A percentile compares a stretch with the other conserved stretches of the same genome.
Evolutionary conservation across 64 coral and sea anemone genomes (phyloP).

Genomic region (Montipora cactus): DNA sequence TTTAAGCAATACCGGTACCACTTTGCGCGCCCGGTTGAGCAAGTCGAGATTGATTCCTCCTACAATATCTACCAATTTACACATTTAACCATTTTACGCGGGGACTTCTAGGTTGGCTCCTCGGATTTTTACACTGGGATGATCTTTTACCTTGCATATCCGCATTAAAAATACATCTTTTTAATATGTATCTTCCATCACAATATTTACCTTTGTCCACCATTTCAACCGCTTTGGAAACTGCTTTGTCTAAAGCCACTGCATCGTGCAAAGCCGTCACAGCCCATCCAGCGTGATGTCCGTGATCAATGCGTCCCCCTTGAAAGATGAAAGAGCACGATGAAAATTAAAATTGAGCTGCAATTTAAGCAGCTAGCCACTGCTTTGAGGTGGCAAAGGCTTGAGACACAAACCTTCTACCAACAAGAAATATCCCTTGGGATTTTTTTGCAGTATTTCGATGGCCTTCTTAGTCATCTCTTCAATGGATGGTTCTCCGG

Average conservation of each 20-base stretch:
- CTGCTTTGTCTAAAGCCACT: constrained; percentile 79
- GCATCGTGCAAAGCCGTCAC: constrained; percentile 74
- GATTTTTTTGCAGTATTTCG: constrained; percentile 87
- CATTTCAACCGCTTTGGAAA: constrained; percentile 44
- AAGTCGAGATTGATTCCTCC: too few species aligned
- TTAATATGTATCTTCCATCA: too few species aligned
- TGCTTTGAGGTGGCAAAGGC: not conserved
- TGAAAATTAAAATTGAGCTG: not conserved
- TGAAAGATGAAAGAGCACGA: not conserved
- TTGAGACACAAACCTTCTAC: constrained; percentile 73
- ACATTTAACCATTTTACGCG: too few species aligned
- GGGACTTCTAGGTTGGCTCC: too few species aligned
- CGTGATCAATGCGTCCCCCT: constrained; percentile 93
- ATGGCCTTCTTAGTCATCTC: constrained; percentile 96
- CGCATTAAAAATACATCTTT: too few species aligned
- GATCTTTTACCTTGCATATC: too few species aligned
- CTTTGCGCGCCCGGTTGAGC: too few species aligned
- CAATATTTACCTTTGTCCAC: not conserved
- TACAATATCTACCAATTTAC: too few species aligned
- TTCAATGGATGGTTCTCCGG: constrained; percentile 76
- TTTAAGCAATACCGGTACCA: too few species aligned
- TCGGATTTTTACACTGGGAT: too few species aligned
- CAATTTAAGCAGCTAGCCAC: too few species aligned
- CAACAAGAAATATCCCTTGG: constrained; percentile 90
- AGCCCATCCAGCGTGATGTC: constrained; percentile 78